Conservation (phyloP, 1,140 invertebrate species). For the Trichomalopsis sarcophagae region DNA sequence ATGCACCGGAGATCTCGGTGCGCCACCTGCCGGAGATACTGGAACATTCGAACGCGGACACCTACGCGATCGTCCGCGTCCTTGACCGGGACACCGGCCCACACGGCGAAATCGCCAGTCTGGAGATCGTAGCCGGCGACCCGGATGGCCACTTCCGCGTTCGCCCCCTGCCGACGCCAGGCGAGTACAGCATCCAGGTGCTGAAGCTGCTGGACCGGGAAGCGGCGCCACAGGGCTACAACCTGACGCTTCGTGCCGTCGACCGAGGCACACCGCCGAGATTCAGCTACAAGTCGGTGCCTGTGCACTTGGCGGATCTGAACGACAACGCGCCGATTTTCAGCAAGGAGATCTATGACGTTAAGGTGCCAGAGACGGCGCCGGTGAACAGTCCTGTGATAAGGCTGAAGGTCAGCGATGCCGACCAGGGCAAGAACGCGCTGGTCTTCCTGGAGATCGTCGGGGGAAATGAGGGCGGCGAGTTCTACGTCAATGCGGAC, state of each 20-base stretch:
- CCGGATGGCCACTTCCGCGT: slow-evolving; percentile 91
- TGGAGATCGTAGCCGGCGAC: slow-evolving; percentile 93
- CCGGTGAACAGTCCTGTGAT: slow-evolving; percentile 92
- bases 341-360: slow-evolving; percentile 90
- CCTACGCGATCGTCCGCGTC: slow-evolving; percentile 92
- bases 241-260: slow-evolving; percentile 88
- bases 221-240: slow-evolving; percentile 85
- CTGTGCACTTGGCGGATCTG: slow-evolving; percentile 85
- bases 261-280: slow-evolving; percentile 88
- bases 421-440: slow-evolving; percentile 88
- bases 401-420: slow-evolving; percentile 89
- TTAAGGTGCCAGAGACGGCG: slow-evolving; percentile 90
- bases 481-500: slow-evolving; percentile 90
- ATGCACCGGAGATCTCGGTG: slow-evolving; percentile 88
- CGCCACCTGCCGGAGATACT: slow-evolving; percentile 86
- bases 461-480: slow-evolving; percentile 91
- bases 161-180: slow-evolving; percentile 72
- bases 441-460: slow-evolving; percentile 92
- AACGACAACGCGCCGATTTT: slow-evolving; percentile 93
- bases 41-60: slow-evolving; percentile 89
- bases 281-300: slow-evolving; percentile 84
- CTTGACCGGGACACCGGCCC: slow-evolving; percentile 88
- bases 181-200: slow-evolving; percentile 86
- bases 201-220: slow-evolving; percentile 86
- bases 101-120: slow-evolving; percentile 86